Evolutionary conservation across 2,797 vertebrate genomes (phyloP), one percentile per base, ranked within the genome.

Genomic region (Helostoma temminkii): DNA sequence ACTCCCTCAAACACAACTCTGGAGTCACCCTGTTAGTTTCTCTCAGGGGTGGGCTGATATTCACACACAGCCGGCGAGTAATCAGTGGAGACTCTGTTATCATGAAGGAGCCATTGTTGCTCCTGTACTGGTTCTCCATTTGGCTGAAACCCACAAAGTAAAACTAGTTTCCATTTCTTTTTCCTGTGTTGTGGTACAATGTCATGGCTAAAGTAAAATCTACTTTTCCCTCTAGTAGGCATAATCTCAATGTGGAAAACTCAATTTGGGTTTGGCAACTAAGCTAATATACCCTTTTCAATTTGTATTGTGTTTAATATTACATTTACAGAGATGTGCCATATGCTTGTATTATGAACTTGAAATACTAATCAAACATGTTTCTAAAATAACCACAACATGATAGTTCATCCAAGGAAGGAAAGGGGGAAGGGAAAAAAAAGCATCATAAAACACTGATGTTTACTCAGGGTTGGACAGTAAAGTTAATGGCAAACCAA

Each of bases 31-130:
- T 66, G 57, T 61, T 60, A 25, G 56, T 87, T 79, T 80, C 81
- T 42, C 64, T 58, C 59, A 5, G 36, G 82, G 81, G 88, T 86
- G 82, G 84, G 84, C 83, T 83, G 79, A 89, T 91, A 91, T 92
- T 92, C 91, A 81, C 84, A 84, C 68, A 82, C 82, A 71, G 80
- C 71, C n/a, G 83, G 79, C 45, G 53, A 89, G 88, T 88, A 89
- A 89, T 93, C 91, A 93, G 86, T 87, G 66, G 89, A 61, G 59
- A 86, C 90, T 88, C 79, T 91, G 93, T 92, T 87, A 89, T 91
- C 78, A 86, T 93, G 81, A 94, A 93, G 80, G 72, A 62, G 66
- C 81, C 83, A 92, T 93, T 94, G 91, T 94, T 90, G 59, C 9
- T 60, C 71, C 55, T 73, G 69, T 22, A 49, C 75, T 65, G 66